Conservation (phyloP, 2,888 invertebrate species). For the Xylophagus ater region DNA sequence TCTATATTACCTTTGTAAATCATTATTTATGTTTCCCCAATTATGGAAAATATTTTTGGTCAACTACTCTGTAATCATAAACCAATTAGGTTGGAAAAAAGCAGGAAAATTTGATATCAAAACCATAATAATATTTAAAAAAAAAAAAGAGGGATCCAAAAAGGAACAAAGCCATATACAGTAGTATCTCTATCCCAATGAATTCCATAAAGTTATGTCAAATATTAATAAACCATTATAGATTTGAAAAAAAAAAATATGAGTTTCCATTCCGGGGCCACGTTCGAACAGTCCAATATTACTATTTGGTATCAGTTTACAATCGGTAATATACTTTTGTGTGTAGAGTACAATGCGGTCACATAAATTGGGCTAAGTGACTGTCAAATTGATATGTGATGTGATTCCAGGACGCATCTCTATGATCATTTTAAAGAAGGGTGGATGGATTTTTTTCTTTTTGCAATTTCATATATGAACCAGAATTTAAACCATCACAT, state of each 20-base stretch:
- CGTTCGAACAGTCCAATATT: too few species aligned
- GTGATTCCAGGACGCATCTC: conserved; percentile 7
- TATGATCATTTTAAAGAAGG: neutral
- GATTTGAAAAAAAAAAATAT: too few species aligned
- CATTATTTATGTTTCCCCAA: too few species aligned
- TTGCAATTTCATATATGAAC: too few species aligned
- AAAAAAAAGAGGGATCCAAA: too few species aligned
- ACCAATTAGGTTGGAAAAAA: conserved; percentile 8
- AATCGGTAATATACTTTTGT: neutral
- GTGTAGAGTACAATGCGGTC: conserved; percentile 8
- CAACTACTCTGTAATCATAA: conserved; percentile 8
- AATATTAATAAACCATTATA: conserved; percentile 11
- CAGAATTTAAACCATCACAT: too few species aligned
- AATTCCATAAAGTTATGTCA: conserved; percentile 6
- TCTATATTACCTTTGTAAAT: too few species aligned
- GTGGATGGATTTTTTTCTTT: neutral
- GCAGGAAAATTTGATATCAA: conserved; percentile 9
- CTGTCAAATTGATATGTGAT: conserved; percentile 11
- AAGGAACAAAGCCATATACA: too few species aligned
- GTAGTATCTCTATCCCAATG: neutral
- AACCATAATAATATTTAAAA: too few species aligned
- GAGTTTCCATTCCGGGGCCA: too few species aligned
- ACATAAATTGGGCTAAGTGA: conserved; percentile 12
- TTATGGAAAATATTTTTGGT: too few species aligned
- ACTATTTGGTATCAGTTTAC: too few species aligned